Base-by-base conservation (phyloP, 1,140 invertebrate genomes). In the Oryctes rhinoceros region DNA sequence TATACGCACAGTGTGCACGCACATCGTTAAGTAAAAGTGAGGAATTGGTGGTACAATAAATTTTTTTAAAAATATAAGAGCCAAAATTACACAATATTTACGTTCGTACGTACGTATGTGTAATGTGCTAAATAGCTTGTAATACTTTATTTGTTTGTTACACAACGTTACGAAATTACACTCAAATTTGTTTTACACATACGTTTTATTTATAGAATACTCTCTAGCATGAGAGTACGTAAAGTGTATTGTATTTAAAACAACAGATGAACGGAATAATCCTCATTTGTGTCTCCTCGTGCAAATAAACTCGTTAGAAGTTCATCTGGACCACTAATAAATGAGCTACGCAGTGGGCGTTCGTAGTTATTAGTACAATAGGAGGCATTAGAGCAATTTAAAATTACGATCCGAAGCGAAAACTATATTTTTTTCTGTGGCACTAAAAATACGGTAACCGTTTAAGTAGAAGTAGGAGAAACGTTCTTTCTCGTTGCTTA, bases 371-470 rank as follows among this genome's bases (percentile, higher is more conserved):
- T 71, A 71, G 24, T 37, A 9, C 65, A 71, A 71, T 71, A 71
- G 65, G 11, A 71, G 13, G 65, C 65, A 71, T 71, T 71, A 71
- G 20, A 35, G 65, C 35, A 71, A 71, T 71, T 71, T 71, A 71
- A 71, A 71, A 71, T 71, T 71, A 71, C 35, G 65, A 71, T 71
- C 65, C 20, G 35, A 20, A 71, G 9, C 53, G 18, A 20, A 71
- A 37, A 71, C 35, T 71, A 24, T 7, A 37, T 71, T 71, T 71
- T 71, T 71, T 71, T 15, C 65, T 24, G 20, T 37, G 35, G 24
- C 24, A 71, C 7, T 71, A 37, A 35, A 35, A 35, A 59, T 59
- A 59, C 18, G 5, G 18, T 44, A 44, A 44, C 39, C 15, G 18
- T 59, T n/a, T 59, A 59, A 18, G 15, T n/a, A 18, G 18, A 59